Conservation (phyloP, 2,888 invertebrate genomes). For the Drosophila vallismaia region DNA sequence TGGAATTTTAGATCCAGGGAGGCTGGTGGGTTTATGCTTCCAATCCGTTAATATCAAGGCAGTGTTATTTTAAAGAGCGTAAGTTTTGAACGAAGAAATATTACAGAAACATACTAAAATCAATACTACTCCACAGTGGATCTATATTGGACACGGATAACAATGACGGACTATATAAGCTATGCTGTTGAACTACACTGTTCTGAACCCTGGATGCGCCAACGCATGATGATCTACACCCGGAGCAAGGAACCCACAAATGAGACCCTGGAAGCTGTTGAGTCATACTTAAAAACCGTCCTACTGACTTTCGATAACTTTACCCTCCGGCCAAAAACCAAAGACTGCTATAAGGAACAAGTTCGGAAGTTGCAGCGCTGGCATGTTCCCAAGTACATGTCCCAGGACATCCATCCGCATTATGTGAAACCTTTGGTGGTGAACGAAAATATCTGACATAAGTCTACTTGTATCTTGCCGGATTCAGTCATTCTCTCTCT, state of each 20-base stretch:
- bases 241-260: constrained; percentile 11
- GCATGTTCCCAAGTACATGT: constrained; percentile 51
- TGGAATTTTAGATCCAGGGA: constrained; percentile 47
- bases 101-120: background rate
- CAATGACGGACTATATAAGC: constrained; percentile 47
- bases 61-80: constrained; percentile 48
- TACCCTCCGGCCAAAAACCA: constrained; percentile 6
- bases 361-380: constrained; percentile 42
- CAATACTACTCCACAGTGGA: constrained; percentile 39
- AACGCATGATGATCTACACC: constrained; percentile 54
- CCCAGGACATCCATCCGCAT: constrained; percentile 53
- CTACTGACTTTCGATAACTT: constrained; percentile 16
- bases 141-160: constrained; percentile 59
- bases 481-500: background rate
- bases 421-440: constrained; percentile 55
- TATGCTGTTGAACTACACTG: constrained; percentile 59
- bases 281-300: constrained; percentile 42
- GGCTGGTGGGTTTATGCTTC: constrained; percentile 57
- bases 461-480: constrained; percentile 3
- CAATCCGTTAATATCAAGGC: constrained; percentile 16
- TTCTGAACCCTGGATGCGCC: constrained; percentile 58
- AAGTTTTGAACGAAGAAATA: constrained; percentile 11
- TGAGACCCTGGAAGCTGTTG: constrained; percentile 21
- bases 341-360: constrained; percentile 9
- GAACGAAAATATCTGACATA: constrained; percentile 47